Conservation (phyloP, 2,888 invertebrate species). For the Tridacna gigas region DNA sequence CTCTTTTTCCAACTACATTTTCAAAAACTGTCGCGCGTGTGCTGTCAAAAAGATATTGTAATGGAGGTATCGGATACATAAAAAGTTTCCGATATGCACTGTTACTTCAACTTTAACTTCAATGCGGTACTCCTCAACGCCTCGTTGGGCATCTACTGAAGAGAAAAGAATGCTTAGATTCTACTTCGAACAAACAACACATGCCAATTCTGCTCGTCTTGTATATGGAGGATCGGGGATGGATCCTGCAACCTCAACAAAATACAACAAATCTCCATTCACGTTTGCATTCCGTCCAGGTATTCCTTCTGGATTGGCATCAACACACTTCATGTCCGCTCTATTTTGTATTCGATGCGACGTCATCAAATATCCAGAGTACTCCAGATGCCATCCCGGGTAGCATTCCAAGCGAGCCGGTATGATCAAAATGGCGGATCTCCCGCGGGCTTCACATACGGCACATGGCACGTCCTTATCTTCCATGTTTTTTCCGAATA, state of each 20-base stretch:
- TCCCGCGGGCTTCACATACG: neutral
- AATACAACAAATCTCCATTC: slow-evolving; percentile 9
- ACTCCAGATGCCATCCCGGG: slow-evolving; percentile 5
- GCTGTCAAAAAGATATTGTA: no score
- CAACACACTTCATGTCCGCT: slow-evolving; percentile 1
- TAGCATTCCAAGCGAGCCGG: slow-evolving; percentile 13
- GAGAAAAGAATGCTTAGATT: no score
- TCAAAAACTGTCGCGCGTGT: no score
- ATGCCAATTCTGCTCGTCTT: neutral
- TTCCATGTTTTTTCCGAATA: neutral
- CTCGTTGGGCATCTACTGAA: no score
- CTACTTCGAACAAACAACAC: neutral
- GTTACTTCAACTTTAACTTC: no score
- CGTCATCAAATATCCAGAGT: slow-evolving; percentile 14
- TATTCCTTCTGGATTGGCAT: slow-evolving; percentile 3
- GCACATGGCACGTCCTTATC: slow-evolving; percentile 19
- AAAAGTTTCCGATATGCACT: no score
- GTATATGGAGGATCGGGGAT: neutral
- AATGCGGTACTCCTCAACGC: no score
- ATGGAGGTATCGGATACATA: no score
- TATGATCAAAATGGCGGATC: slow-evolving; percentile 8
- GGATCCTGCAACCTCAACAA: slow-evolving; percentile 1
- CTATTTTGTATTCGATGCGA: neutral
- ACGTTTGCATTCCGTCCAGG: neutral
- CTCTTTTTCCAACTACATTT: no score